phyloP scores from a whole-genome alignment of 2,797 vertebrate genomes.

The Fundulus diaphanus region DNA sequence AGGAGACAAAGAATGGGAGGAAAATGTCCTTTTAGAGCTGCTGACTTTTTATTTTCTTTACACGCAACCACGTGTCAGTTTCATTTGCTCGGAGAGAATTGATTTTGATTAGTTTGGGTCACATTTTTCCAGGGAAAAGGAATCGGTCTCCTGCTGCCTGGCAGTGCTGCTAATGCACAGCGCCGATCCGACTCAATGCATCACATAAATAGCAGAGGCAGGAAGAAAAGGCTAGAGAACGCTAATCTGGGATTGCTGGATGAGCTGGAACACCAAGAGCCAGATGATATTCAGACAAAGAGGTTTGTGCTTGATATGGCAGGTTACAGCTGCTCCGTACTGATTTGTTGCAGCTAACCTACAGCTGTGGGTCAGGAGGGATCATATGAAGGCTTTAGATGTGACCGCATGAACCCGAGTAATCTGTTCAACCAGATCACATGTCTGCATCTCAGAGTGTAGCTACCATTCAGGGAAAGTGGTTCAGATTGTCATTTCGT shows the following conservation, averaged over 20 bases:
- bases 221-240: constrained; percentile 53
- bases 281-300: constrained; percentile 54
- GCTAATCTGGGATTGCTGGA: constrained; percentile 60
- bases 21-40: constrained; percentile 52
- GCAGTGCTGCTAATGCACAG: constrained; percentile 51
- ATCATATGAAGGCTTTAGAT: constrained; percentile 49
- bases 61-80: constrained; percentile 47
- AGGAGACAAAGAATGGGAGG: constrained; percentile 48
- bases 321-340: constrained; percentile 57
- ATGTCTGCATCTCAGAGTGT: constrained; percentile 17
- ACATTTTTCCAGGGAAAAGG: constrained; percentile 53
- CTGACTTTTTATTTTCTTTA: constrained; percentile 63
- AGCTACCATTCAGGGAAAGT: constrained; percentile 17
- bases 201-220: constrained; percentile 38
- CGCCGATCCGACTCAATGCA: constrained; percentile 49
- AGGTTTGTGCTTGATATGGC: constrained; percentile 44
- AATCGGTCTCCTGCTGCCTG: constrained; percentile 41
- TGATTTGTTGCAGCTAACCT: constrained; percentile 61
- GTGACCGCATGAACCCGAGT: constrained; percentile 49
- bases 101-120: constrained; percentile 64
- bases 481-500: constrained; percentile 1
- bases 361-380: constrained; percentile 58
- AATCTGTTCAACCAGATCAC: constrained; percentile 49
- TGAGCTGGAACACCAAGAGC: constrained; percentile 61
- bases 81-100: constrained; percentile 52